These are phyloP conservation scores for Lamprologus ornatipinnis DNA, from an alignment of 2,113 vertebrate species.

Conservation along the genomic window DNA sequence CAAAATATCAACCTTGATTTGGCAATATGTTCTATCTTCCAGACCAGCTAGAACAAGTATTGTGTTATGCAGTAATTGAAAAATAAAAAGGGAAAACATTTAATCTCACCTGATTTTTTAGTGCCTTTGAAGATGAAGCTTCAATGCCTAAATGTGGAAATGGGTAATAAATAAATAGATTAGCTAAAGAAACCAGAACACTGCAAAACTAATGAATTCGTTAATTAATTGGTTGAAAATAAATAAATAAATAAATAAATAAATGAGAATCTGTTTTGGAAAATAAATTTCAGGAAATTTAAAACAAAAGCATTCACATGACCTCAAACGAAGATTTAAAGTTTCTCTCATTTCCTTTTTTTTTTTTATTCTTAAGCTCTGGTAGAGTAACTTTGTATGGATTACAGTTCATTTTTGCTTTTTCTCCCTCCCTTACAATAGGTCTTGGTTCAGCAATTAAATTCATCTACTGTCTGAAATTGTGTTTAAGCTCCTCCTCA, in stretches of 20 bases:
- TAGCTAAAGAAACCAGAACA: neutral
- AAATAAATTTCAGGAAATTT: neutral
- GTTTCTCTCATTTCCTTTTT: neutral
- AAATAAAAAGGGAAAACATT: neutral
- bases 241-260: neutral
- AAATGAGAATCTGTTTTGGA: neutral
- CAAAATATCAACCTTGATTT: neutral
- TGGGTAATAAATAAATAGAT: neutral
- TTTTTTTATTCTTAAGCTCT: neutral
- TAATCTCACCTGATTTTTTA: slow-evolving; percentile 4
- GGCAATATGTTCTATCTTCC: neutral
- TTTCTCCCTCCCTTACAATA: neutral
- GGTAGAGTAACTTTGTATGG: neutral
- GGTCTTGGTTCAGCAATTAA: neutral
- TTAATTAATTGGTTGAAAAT: neutral
- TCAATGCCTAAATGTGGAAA: neutral
- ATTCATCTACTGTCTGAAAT: neutral
- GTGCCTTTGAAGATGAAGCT: neutral
- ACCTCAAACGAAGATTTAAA: neutral
- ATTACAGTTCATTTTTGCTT: neutral
- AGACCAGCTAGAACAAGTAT: neutral
- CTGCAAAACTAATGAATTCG: neutral
- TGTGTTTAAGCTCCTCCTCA: neutral
- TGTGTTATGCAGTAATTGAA: neutral
- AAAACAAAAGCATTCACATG: neutral